These are phyloP conservation scores for Paramormyrops kingsleyae DNA, from an alignment of 2,113 vertebrate species.

Conservation along the genomic window DNA sequence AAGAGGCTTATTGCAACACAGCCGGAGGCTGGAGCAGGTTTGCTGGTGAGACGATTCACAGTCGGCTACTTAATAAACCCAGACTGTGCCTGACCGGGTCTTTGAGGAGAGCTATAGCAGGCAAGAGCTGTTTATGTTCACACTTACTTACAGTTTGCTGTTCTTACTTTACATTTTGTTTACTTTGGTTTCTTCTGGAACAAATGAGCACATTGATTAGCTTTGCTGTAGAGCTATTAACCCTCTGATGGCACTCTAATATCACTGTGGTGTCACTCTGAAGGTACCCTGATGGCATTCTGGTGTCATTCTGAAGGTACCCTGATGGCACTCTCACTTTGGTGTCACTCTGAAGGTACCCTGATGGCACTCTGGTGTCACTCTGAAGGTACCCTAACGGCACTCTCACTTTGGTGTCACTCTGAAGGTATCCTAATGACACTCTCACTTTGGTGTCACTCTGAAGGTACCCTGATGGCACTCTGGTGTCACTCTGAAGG, in stretches of 20 bases:
- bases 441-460: too few relatives aligned
- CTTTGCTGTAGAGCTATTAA: not conserved
- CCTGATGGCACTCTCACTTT: too few relatives aligned
- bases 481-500: too few relatives aligned
- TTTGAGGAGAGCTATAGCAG: not conserved
- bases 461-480: too few relatives aligned
- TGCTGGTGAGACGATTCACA: not conserved
- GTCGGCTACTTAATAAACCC: not conserved
- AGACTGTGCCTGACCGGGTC: not conserved
- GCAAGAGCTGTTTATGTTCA: not conserved
- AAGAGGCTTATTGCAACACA: not conserved
- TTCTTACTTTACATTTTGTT: not conserved
- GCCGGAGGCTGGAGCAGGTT: not conserved
- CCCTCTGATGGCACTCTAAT: not conserved
- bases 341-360: too few relatives aligned
- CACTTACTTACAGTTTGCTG: not conserved
- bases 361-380: not conserved
- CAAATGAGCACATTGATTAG: not conserved
- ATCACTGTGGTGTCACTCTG: not conserved
- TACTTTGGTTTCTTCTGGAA: not conserved
- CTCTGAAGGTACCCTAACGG: too few relatives aligned
- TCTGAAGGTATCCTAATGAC: not conserved
- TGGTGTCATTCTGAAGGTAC: too few relatives aligned
- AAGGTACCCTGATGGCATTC: not conserved
- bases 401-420: too few relatives aligned